These are phyloP conservation scores for pig (Sus scrofa) DNA, from an alignment of 2,113 vertebrate genomes.

Conservation along the genomic window T2T-Sscrofa CM000814.6:120288001-120288500, in stretches of 20 bases:
- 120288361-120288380: neutral
- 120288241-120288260: slow-evolving; percentile 36
- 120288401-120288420: slow-evolving; percentile 10
- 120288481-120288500: neutral
- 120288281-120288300: slow-evolving; percentile 36
- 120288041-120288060: neutral
- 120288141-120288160: slow-evolving; percentile 56
- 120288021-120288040: neutral
- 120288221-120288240: slow-evolving; percentile 26
- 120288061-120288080: neutral
- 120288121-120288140: slow-evolving; percentile 42
- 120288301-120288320: slow-evolving; percentile 46
- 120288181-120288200: slow-evolving; percentile 61
- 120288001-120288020: neutral
- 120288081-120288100: slow-evolving; percentile 29
- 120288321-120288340: slow-evolving; percentile 20
- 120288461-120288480: neutral
- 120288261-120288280: slow-evolving; percentile 45
- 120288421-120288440: neutral
- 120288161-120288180: neutral
- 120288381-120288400: neutral
- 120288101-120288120: slow-evolving; percentile 65
- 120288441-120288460: neutral
- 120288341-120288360: slow-evolving; percentile 28
- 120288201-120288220: neutral